Conservation (phyloP, 1,140 invertebrate genomes). For the Belonocnema kinseyi region DNA sequence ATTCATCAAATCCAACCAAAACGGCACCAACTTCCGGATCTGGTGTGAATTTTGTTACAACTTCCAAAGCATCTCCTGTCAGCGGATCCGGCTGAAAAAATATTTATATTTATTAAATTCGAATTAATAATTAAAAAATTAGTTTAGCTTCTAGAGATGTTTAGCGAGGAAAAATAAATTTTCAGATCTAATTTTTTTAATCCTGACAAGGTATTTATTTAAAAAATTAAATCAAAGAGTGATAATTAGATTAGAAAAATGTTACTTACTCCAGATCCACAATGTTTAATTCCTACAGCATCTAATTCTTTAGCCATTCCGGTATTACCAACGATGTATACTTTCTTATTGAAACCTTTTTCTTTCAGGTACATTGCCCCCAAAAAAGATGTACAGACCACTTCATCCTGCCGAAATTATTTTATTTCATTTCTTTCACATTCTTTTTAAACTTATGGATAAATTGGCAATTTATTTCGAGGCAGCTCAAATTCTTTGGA, state of each 20-base stretch:
- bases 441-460: neutral
- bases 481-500: too few species aligned
- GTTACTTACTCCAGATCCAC: constrained; percentile 83
- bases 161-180: too few species aligned
- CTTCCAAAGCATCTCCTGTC: constrained; percentile 64
- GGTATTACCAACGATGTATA: constrained; percentile 88
- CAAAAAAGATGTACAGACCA: constrained; percentile 90
- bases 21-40: constrained; percentile 93
- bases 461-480: too few species aligned
- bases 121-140: too few species aligned
- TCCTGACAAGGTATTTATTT: neutral
- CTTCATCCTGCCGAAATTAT: constrained; percentile 80
- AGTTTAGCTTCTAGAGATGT: too few species aligned
- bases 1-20: constrained; percentile 92
- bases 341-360: constrained; percentile 85
- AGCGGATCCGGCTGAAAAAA: constrained; percentile 77
- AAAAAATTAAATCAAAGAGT: constrained; percentile 31
- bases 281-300: constrained; percentile 84
- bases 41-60: constrained; percentile 75
- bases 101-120: neutral
- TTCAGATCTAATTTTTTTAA: neutral
- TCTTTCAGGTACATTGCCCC: constrained; percentile 87
- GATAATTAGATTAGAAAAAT: neutral
- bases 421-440: constrained; percentile 15
- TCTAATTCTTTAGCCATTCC: constrained; percentile 89